Evolutionary conservation across 2,888 invertebrate genomes (phyloP).

Genomic region (Rhamnusium bicolor): DNA sequence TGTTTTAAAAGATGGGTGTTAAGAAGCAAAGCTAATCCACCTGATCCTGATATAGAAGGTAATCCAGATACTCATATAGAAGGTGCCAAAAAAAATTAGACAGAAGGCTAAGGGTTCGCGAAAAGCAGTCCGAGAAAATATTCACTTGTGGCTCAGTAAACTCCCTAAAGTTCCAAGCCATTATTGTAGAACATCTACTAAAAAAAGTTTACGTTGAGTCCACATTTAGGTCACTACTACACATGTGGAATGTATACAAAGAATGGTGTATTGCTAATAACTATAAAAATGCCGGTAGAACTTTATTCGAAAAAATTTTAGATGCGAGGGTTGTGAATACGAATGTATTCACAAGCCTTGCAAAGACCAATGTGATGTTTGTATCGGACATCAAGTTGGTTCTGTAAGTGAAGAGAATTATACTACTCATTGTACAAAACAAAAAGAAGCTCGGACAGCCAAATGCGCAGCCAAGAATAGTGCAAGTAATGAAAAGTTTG

Average conservation of each 20-base stretch:
- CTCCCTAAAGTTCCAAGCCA: background rate
- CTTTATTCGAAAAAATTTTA: background rate
- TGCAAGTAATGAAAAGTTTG: background rate
- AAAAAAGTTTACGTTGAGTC: background rate
- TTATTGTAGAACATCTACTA: constrained; percentile 4
- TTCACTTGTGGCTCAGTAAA: background rate
- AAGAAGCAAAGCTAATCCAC: background rate
- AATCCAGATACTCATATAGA: background rate
- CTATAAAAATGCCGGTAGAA: background rate
- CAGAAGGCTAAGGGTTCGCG: background rate
- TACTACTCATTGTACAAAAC: background rate
- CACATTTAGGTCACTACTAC: background rate
- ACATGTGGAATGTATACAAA: constrained; percentile 10
- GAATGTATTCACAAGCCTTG: constrained; percentile 12
- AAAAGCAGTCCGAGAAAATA: background rate
- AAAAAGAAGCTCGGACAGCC: background rate
- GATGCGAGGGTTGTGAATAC: constrained; percentile 6
- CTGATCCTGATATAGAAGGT: background rate
- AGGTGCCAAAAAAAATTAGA: background rate
- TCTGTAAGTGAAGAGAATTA: background rate
- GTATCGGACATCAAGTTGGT: background rate
- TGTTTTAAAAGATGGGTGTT: background rate
- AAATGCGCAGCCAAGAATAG: background rate
- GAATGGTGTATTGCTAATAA: constrained; percentile 21
- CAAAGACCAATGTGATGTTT: constrained; percentile 31